A percentile compares a stretch with the other conserved stretches of the same genome.
These are phyloP conservation scores for Rhabdomys pumilio DNA, from an alignment of 2,797 vertebrate species.

Conservation along the genomic window DNA sequence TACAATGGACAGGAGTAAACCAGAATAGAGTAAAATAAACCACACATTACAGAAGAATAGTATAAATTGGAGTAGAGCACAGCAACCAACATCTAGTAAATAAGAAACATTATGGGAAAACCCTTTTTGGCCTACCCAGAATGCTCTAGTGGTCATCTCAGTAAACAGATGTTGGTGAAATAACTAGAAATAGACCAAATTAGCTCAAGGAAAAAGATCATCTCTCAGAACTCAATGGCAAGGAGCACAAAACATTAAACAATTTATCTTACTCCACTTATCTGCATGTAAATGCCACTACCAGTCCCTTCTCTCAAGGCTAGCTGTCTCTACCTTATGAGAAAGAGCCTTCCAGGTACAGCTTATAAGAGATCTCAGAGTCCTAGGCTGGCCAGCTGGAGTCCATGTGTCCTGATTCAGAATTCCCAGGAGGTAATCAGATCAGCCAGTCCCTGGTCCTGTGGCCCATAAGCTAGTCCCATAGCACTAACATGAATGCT, in stretches of 20 bases:
- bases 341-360: not conserved
- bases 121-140: not conserved
- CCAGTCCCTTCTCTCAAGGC: not conserved
- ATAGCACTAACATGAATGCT: not conserved
- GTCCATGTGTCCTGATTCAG: not conserved
- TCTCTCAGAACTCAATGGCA: not conserved
- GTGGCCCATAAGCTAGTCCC: not conserved
- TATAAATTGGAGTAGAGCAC: not conserved
- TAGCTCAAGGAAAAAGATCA: conserved; percentile 22
- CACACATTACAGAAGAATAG: not conserved
- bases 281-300: not conserved
- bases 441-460: not conserved
- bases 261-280: conserved; percentile 22
- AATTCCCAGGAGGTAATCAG: not conserved
- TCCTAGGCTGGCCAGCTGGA: not conserved
- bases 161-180: not conserved
- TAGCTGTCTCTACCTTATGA: not conserved
- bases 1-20: not conserved
- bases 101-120: not conserved
- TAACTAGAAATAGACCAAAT: conserved; percentile 31
- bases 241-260: conserved; percentile 12
- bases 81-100: not conserved
- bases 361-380: not conserved
- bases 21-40: not conserved
- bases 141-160: not conserved